Percentiles rank a stretch among this genome's conserved stretches.
These are phyloP conservation scores for Furcula furcula DNA, from an alignment of 2,888 invertebrate species.

Conservation along the genomic window DNA sequence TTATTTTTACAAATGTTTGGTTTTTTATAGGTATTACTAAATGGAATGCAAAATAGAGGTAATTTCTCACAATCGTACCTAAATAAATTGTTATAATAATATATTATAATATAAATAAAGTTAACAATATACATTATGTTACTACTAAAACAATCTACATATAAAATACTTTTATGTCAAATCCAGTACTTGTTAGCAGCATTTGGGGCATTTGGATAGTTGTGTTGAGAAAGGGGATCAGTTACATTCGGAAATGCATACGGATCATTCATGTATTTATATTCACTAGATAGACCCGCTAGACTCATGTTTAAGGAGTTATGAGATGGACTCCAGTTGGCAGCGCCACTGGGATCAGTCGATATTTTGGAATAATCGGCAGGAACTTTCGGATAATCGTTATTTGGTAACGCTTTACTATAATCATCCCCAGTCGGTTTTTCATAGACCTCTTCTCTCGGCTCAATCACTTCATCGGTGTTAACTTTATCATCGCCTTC, in stretches of 20 bases:
- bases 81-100: conserved; percentile 36
- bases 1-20: conserved; percentile 74
- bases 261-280: conserved; percentile 77
- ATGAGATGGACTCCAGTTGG: conserved; percentile 79
- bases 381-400: conserved; percentile 82
- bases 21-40: conserved; percentile 60
- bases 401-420: conserved; percentile 64
- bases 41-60: conserved; percentile 76
- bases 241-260: conserved; percentile 72
- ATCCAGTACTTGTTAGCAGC: conserved; percentile 76
- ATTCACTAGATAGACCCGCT: conserved; percentile 70
- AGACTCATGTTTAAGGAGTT: conserved; percentile 75
- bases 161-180: conserved; percentile 45
- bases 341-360: conserved; percentile 73
- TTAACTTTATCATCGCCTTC: conserved; percentile 65
- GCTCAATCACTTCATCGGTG: conserved; percentile 65
- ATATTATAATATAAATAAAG: conserved; percentile 53
- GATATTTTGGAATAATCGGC: conserved; percentile 75
- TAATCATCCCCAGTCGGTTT: conserved; percentile 66
- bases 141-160: conserved; percentile 25
- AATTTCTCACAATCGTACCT: conserved; percentile 55
- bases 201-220: conserved; percentile 69
- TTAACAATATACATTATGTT: conserved; percentile 36
- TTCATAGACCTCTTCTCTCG: conserved; percentile 63
- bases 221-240: conserved; percentile 71